Evolutionary conservation across 2,888 invertebrate species (phyloP), one percentile per base, ranked within the genome.

Genomic region (Brachynemurus nebulosus): DNA sequence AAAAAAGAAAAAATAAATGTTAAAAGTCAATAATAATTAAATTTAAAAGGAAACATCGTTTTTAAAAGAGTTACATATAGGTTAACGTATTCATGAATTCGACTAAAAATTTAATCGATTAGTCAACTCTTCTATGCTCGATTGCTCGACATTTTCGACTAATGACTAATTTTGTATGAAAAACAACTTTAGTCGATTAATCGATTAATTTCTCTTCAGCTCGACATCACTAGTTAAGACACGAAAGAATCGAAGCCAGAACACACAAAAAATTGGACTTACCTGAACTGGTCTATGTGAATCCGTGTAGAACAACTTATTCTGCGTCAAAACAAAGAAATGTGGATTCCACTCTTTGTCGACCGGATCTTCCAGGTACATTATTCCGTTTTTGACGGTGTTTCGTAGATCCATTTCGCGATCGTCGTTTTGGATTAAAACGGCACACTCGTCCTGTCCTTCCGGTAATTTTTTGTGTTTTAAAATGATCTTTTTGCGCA

Each of bases 381-480:
- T 69, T 46, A 91, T 80, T 0, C 92, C 95, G 61, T 90, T 93
- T 64, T 89, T 92, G 1, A 89, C 76, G 0, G 88, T 80, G 59
- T 82, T 86, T 40, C 88, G 69, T 37, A 86, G 64, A 59, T 88
- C 86, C 61, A 85, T 69, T 52, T 89, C 89, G 45, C 69, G 72
- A 3, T 71, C 74, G 59, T 78, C 76, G 53, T 78, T 80, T 38
- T 65, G 66, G 46, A 67, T 66, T 49, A 73, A 52, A 47, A 71
- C 53, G 53, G 80, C 73, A 1, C 76, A 72, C 56, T 85, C 86
- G 46, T 88, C 86, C 35, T 78, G 84, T 2, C 86, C 90, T 52
- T 92, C 91, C 0, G 92, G 91, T 11, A 95, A 68, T 59, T 95
- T 95, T 58, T 93, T 93, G 59, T 95, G 93, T 64, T 95, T 91